phyloP scores from a whole-genome alignment of 2,113 vertebrate species.

The Cinclus mexicanus region DNA sequence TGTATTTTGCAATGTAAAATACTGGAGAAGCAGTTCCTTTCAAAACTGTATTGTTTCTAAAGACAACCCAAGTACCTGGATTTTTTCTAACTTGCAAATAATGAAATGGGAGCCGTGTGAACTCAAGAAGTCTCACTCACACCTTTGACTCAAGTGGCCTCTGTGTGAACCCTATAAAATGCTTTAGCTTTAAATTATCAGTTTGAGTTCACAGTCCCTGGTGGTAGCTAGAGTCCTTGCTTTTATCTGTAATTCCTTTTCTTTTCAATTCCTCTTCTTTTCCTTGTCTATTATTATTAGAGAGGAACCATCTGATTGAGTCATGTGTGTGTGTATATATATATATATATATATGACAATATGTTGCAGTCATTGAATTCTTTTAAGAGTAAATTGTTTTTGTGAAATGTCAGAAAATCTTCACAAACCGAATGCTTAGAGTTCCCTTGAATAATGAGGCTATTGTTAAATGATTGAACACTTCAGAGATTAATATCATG shows the following conservation, averaged over 20 bases:
- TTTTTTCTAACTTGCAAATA: conserved; percentile 32
- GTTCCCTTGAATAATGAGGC: conserved; percentile 56
- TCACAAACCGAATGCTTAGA: neutral
- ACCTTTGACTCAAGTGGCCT: conserved; percentile 31
- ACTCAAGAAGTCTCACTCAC: neutral
- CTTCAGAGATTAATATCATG: conserved; percentile 63
- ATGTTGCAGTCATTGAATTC: conserved; percentile 3
- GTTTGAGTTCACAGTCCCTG: conserved; percentile 33
- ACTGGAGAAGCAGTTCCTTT: neutral
- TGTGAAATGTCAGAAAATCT: conserved; percentile 61
- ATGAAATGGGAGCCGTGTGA: conserved; percentile 29
- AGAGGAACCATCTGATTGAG: conserved; percentile 27
- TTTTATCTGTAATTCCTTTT: conserved; percentile 3
- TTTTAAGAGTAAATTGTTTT: conserved; percentile 58
- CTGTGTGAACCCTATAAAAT: conserved; percentile 56
- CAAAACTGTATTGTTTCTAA: neutral
- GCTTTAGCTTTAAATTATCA: conserved; percentile 51
- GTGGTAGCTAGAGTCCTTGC: conserved; percentile 23
- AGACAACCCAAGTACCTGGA: neutral
- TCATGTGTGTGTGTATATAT: neutral
- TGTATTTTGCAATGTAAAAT: neutral
- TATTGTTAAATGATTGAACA: conserved; percentile 67
- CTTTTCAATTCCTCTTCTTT: neutral
- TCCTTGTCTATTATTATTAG: conserved; percentile 2
- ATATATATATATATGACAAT: neutral